phyloP scores from a whole-genome alignment of 2,113 vertebrate genomes.

The Ictalurus punctatus region DNA sequence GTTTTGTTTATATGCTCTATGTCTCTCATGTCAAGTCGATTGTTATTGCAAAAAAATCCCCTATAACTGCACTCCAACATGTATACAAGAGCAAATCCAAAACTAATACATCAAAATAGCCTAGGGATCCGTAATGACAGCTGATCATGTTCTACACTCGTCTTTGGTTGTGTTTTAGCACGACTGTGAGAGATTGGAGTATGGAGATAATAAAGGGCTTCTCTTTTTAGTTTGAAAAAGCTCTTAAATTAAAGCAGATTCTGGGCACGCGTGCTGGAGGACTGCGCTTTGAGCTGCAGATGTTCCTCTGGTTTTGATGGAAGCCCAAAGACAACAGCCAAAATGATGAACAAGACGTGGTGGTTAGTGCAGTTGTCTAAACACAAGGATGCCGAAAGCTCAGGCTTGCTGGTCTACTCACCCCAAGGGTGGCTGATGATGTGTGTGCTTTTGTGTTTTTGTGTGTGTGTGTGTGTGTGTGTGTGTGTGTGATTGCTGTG shows the following conservation, averaged over 20 bases:
- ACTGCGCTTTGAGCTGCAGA: slow-evolving; percentile 27
- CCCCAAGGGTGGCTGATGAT: slow-evolving; percentile 50
- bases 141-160: slow-evolving; percentile 37
- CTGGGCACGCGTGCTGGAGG: slow-evolving; percentile 44
- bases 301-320: slow-evolving; percentile 55
- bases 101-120: slow-evolving; percentile 34
- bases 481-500: neutral
- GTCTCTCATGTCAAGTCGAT: slow-evolving; percentile 20
- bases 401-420: slow-evolving; percentile 61
- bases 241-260: slow-evolving; percentile 68
- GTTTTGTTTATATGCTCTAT: slow-evolving; percentile 25
- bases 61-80: slow-evolving; percentile 19
- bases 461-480: slow-evolving; percentile 27
- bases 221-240: slow-evolving; percentile 50
- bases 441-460: slow-evolving; percentile 18
- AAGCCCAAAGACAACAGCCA: slow-evolving; percentile 64
- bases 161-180: slow-evolving; percentile 37
- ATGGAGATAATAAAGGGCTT: slow-evolving; percentile 39
- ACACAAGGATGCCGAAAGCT: slow-evolving; percentile 65
- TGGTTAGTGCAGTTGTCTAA: slow-evolving; percentile 70
- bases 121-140: slow-evolving; percentile 33
- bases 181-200: slow-evolving; percentile 7
- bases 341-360: slow-evolving; percentile 67
- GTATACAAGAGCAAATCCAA: slow-evolving; percentile 32
- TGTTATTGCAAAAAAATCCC: slow-evolving; percentile 11